Conservation (phyloP, 1,140 invertebrate species). For the Manduca sexta region DNA sequence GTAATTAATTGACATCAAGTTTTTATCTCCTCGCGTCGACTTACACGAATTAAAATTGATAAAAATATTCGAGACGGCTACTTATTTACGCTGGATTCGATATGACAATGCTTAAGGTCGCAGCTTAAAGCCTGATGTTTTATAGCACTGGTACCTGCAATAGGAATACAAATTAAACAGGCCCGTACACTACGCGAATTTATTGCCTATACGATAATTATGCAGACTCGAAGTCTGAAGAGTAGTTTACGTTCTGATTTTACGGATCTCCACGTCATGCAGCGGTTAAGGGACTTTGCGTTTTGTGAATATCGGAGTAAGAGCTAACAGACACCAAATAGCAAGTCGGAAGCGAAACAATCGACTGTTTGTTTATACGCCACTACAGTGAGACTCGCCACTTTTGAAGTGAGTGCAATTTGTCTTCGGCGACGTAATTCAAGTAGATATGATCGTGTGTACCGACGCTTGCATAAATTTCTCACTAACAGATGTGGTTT, state of each 20-base stretch:
- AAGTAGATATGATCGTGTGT: conserved; percentile 66
- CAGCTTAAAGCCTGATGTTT: background rate
- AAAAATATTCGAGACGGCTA: conserved; percentile 10
- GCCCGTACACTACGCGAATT: conserved; percentile 50
- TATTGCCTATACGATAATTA: conserved; percentile 70
- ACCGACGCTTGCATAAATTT: conserved; percentile 54
- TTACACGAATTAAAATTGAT: conserved; percentile 15
- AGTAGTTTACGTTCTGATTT: conserved; percentile 53
- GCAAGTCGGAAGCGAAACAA: conserved; percentile 28
- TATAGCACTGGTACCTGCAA: conserved; percentile 28
- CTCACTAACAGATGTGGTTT: conserved; percentile 56
- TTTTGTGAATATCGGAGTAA: conserved; percentile 43
- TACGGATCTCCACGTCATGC: conserved; percentile 52
- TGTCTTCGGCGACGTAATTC: conserved; percentile 58
- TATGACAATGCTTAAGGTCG: background rate
- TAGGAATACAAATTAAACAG: conserved; percentile 44
- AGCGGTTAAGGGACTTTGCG: conserved; percentile 42
- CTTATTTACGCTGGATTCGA: conserved; percentile 12
- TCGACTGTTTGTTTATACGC: conserved; percentile 50
- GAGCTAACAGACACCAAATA: conserved; percentile 28
- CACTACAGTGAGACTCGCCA: conserved; percentile 39
- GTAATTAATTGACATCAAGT: conserved; percentile 24
- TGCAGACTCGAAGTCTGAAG: conserved; percentile 64
- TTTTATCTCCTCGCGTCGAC: conserved; percentile 22
- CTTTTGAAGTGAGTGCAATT: conserved; percentile 66